Conservation (phyloP, 2,797 vertebrate species). For the Phrynocephalus forsythii region DNA sequence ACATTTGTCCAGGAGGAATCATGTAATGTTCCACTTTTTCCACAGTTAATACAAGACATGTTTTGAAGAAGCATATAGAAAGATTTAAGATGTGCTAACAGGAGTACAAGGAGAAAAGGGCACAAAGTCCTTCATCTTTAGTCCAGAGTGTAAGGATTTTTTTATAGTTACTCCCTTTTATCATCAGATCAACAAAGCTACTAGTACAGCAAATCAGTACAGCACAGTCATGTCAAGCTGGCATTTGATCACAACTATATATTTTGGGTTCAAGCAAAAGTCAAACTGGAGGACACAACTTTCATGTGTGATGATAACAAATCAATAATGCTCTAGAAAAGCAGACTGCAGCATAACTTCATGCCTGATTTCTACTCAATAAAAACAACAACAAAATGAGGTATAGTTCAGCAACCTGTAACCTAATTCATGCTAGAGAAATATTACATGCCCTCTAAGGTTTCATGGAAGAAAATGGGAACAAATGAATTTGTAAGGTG, state of each 20-base stretch:
- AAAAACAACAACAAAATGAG: neutral
- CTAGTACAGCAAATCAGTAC: constrained; percentile 62
- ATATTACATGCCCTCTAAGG: neutral
- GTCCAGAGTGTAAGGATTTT: constrained; percentile 64
- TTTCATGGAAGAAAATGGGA: no score
- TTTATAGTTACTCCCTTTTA: constrained; percentile 51
- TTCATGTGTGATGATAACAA: constrained; percentile 21
- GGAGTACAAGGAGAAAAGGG: constrained; percentile 51
- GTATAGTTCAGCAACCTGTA: neutral
- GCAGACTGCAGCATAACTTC: neutral
- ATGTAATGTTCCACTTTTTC: neutral
- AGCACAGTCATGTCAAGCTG: constrained; percentile 60
- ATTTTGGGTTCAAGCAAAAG: constrained; percentile 58
- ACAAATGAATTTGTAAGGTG: no score
- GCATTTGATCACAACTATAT: constrained; percentile 62
- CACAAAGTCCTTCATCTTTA: constrained; percentile 62
- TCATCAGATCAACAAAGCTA: constrained; percentile 64
- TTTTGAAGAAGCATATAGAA: constrained; percentile 36
- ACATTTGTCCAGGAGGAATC: no score
- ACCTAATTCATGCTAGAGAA: neutral
- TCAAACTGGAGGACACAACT: constrained; percentile 61
- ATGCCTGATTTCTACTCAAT: neutral
- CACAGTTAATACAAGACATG: neutral
- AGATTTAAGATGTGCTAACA: constrained; percentile 11
- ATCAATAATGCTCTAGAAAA: constrained; percentile 14